Percentiles rank a stretch among this genome's conserved stretches.
phyloP scores from a whole-genome alignment of 1,140 invertebrate species.

The Bombus waltoni region DNA sequence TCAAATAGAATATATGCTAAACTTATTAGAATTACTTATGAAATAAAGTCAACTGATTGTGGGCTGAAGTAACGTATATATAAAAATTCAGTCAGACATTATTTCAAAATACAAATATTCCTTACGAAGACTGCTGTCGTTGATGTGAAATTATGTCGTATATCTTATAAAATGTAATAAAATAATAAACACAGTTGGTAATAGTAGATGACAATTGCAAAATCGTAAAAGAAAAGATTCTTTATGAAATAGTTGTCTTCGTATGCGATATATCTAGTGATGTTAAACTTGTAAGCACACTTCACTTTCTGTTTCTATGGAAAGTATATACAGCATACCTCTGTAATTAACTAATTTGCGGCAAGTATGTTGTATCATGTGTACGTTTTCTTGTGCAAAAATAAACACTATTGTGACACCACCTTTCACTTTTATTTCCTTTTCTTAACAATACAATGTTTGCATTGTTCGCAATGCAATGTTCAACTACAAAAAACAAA shows the following conservation, averaged over 20 bases:
- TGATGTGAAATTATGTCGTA: constrained; percentile 7
- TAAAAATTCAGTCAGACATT: constrained; percentile 19
- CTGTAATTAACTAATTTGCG: constrained; percentile 69
- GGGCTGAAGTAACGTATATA: constrained; percentile 1
- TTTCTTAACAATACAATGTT: constrained; percentile 49
- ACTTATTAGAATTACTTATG: constrained; percentile 40
- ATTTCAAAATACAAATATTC: constrained; percentile 11
- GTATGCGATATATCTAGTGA: constrained; percentile 48
- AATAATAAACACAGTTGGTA: constrained; percentile 9
- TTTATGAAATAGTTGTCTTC: constrained; percentile 35
- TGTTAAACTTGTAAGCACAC: constrained; percentile 57
- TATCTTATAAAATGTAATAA: constrained; percentile 23
- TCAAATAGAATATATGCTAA: constrained; percentile 48
- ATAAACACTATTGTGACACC: constrained; percentile 70
- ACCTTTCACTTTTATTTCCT: constrained; percentile 17
- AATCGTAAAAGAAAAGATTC: not conserved
- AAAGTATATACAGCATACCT: constrained; percentile 74
- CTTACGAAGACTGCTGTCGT: constrained; percentile 41
- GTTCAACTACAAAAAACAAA: constrained; percentile 11
- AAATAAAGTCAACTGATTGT: constrained; percentile 27
- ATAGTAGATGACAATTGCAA: not conserved
- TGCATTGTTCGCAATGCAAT: constrained; percentile 18
- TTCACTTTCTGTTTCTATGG: constrained; percentile 70
- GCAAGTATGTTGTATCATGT: constrained; percentile 71
- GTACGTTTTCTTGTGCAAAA: constrained; percentile 73